Evolutionary conservation across 23 tunicate genomes (phyloP), one percentile per base, ranked within the genome.

Genomic region (Phallusia fumigata): DNA sequence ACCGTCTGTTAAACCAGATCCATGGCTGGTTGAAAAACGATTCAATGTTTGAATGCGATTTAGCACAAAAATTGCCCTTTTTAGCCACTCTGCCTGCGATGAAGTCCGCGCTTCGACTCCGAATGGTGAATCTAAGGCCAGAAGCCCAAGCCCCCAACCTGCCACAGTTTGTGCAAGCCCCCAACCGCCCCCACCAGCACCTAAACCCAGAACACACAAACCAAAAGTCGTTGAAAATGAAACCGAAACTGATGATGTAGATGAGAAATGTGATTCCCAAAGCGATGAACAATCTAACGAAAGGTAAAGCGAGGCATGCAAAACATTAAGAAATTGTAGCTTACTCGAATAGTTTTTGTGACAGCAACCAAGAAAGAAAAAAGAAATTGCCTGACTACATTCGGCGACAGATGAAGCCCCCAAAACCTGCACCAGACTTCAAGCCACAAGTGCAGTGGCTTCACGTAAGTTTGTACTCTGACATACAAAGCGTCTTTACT

Each of bases 381-480:
- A 86, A 80, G 58, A 85, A 85, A 47, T 33, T 84, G 21, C 95
- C 95, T 50, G 95, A 90, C 58, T 90, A 44, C 51, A 53, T 90
- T 19, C 72, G 65, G 64, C 83, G 89, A 36, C 88, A 85, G 35
- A 36, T 90, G 76, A 90, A 90, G 65, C 89, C 95, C 19, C 88
- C 80, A 45, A 90, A 90, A 81, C 79, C 89, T 13, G 33, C 76
- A 32, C 95, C 95, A 26, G 83, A 77, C 0, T 86, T 86, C 73
- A 91, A 91, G 51, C 90, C 96, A 18, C 90, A 91, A 78, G 90
- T 91, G 13, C 33, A 76, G 13, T 91, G 96, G 96, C 84, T 91
- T 31, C 96, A 91, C 73, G 96, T 91, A 82, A 86, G 96, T 76
- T 44, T 0, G 13, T 58, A 16, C 10, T 40, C 16, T 58, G 16